These are phyloP conservation scores for Arremon aurantiirostris DNA, from an alignment of 2,797 vertebrate genomes.

Conservation along the genomic window DNA sequence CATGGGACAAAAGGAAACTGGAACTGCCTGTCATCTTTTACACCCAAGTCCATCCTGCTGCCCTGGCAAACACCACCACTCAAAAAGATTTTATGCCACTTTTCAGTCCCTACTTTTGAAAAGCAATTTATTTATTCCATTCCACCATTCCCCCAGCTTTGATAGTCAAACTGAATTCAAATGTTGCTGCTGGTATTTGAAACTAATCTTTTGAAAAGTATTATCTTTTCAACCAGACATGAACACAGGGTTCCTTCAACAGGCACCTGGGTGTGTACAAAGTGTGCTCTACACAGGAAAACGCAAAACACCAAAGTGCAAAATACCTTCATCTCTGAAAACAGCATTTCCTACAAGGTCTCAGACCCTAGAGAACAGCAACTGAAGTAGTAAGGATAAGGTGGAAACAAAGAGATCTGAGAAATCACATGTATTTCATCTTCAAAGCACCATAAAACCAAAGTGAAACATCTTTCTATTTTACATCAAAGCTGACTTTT, in stretches of 20 bases:
- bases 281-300: neutral
- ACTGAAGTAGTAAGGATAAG: neutral
- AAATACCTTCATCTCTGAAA: neutral
- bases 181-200: neutral
- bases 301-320: neutral
- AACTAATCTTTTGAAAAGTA: neutral
- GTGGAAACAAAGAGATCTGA: neutral
- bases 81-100: neutral
- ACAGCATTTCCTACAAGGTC: neutral
- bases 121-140: neutral
- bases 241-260: neutral
- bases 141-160: neutral
- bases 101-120: neutral
- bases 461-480: neutral
- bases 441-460: conserved; percentile 10
- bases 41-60: neutral
- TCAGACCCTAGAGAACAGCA: neutral
- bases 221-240: neutral
- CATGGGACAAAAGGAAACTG: neutral
- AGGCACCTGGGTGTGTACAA: neutral
- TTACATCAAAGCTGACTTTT: neutral
- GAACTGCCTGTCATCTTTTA: neutral
- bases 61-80: neutral
- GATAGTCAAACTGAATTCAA: neutral
- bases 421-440: neutral